Percentiles rank a stretch among this genome's conserved stretches.
phyloP scores from a whole-genome alignment of 2,797 vertebrate species.

The Cephalopachus bancanus region DNA sequence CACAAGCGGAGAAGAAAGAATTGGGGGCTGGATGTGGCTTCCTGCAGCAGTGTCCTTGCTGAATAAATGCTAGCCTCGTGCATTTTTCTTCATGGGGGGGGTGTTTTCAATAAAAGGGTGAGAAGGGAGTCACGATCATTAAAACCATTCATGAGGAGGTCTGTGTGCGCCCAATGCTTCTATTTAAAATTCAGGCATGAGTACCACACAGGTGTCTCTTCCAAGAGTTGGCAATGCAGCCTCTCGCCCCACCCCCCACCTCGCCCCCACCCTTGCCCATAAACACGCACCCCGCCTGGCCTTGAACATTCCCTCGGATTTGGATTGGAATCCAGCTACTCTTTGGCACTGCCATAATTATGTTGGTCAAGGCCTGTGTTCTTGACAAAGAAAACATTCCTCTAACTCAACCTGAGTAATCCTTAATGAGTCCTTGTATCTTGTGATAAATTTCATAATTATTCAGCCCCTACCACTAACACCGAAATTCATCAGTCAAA shows the following conservation, averaged over 20 bases:
- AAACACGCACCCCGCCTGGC: not conserved
- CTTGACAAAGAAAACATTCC: conserved; percentile 90
- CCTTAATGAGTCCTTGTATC: conserved; percentile 94
- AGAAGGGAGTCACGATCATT: not conserved
- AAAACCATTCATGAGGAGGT: not conserved
- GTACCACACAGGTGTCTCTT: conserved; percentile 62
- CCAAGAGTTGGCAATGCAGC: not conserved
- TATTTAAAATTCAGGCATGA: conserved; percentile 34
- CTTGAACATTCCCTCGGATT: conserved; percentile 37
- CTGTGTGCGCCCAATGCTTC: not conserved
- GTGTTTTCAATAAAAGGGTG: not conserved
- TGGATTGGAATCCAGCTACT: conserved; percentile 54
- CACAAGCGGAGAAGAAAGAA: not conserved
- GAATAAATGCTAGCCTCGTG: not conserved
- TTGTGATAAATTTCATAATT: conserved; percentile 98
- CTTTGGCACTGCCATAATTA: conserved; percentile 83
- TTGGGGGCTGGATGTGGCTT: not conserved
- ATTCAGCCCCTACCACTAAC: conserved; percentile 95
- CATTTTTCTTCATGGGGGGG: not conserved
- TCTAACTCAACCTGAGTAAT: conserved; percentile 92
- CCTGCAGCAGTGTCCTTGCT: conserved; percentile 30
- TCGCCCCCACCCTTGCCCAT: not conserved
- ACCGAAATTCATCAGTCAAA: conserved; percentile 98
- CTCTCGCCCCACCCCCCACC: not conserved
- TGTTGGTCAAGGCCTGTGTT: conserved; percentile 89